A percentile compares a stretch with the other conserved stretches of the same genome.
Conservation (phyloP, 2,797 vertebrate species). For the Tangara arthus region DNA sequence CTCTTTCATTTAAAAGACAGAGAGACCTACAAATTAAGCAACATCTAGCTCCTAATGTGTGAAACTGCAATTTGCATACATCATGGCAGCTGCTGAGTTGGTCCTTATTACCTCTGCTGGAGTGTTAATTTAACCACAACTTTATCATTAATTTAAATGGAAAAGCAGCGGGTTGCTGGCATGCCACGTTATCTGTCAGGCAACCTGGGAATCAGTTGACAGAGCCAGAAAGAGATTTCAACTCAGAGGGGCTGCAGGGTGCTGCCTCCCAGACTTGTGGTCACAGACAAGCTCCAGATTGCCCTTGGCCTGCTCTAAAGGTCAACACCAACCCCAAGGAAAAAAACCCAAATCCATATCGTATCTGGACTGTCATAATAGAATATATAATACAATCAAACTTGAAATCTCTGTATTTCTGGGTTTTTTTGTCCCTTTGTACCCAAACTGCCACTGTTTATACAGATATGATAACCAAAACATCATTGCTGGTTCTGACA, state of each 20-base stretch:
- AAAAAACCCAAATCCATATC: background rate
- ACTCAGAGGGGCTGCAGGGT: background rate
- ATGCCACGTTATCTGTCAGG: conserved; percentile 26
- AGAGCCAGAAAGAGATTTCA: conserved; percentile 22
- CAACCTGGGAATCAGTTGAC: conserved; percentile 42
- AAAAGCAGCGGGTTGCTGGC: conserved; percentile 54
- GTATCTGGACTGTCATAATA: background rate
- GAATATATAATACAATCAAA: background rate
- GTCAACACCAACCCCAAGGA: background rate
- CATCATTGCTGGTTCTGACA: background rate
- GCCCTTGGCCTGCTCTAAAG: background rate
- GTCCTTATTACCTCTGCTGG: conserved; percentile 57
- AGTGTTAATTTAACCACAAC: conserved; percentile 66
- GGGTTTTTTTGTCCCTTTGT: rapidly evolving
- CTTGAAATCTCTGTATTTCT: background rate
- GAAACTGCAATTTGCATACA: conserved; percentile 67
- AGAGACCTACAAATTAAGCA: conserved; percentile 53
- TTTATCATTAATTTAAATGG: conserved; percentile 69
- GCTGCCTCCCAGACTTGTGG: background rate
- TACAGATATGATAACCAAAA: background rate
- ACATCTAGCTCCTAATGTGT: conserved; percentile 57
- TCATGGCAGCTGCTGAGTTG: conserved; percentile 47
- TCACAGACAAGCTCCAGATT: background rate
- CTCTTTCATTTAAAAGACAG: background rate
- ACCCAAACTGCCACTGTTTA: background rate